Base-by-base conservation (phyloP, 2,888 invertebrate genomes). In the Catocala sponsa region DNA sequence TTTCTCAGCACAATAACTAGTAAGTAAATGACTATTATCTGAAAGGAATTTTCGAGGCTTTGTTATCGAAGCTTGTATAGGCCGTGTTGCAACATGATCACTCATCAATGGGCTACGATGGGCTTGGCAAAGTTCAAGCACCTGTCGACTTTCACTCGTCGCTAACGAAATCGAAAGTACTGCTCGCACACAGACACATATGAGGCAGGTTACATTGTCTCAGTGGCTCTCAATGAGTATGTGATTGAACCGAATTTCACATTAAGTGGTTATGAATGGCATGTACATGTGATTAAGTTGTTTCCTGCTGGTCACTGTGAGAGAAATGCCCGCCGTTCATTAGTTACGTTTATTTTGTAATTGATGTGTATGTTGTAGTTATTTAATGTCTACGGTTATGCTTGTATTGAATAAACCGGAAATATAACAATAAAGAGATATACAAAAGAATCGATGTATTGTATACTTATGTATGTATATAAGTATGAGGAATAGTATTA, bases 161-260 rank as follows among this genome's bases (percentile, higher is more conserved):
- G 44, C 58, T 62, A 78, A 66, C 65, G 79, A 80, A 78, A 80
- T 72, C 69, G 78, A 76, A 73, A 74, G 76, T 70, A 67, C 49
- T 42, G 50, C 33, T 32, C 25, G 12, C 52, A 54, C 55, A 48
- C 41, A 6, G 15, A 10, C 59, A 59, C 55, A 67, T 52, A 59
- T 68, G 64, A 68, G 76, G 59, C 68, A 69, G 58, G 73, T 61
- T 48, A 38, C 63, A 62, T 59, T 65, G 70, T 59, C 49, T 65
- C 42, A 60, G 35, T 35, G 42, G 25, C 33, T 25, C 13, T 44
- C 55, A 35, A n/a, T 53, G 35, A 38, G 15, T 50, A 15, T 59
- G 58, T 38, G 25, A 58, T 51, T 35, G 57, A 58, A 32, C 32
- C 38, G 43, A 56, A 33, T 42, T 55, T 48, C 35, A 50, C 50